phyloP scores from a whole-genome alignment of 2,888 invertebrate genomes.

The Tricholauxania praeusta region DNA sequence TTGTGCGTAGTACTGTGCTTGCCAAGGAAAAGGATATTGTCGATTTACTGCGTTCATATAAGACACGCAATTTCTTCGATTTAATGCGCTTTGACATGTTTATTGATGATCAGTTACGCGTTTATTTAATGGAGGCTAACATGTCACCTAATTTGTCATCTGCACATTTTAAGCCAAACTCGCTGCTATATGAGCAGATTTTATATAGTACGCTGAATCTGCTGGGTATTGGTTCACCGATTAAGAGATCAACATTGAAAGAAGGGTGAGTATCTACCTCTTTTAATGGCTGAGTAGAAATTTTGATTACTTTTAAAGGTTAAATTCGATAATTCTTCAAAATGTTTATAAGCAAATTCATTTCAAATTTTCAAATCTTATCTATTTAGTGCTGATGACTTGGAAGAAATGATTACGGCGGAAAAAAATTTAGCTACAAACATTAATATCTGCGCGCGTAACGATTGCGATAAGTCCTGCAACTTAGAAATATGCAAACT shows the following conservation, averaged over 20 bases:
- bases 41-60: conserved; percentile 70
- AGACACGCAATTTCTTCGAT: conserved; percentile 87
- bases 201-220: conserved; percentile 85
- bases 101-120: conserved; percentile 86
- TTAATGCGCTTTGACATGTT: conserved; percentile 95
- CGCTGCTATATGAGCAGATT: conserved; percentile 91
- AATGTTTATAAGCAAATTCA: neutral
- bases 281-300: neutral
- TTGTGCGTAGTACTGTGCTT: conserved; percentile 78
- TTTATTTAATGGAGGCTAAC: conserved; percentile 94
- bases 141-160: conserved; percentile 98
- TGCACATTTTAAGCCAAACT: conserved; percentile 90
- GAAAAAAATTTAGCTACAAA: conserved; percentile 84
- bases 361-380: conserved; percentile 9
- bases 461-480: conserved; percentile 74
- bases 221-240: conserved; percentile 77
- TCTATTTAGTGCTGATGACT: conserved; percentile 68
- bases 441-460: conserved; percentile 75
- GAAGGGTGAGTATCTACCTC: conserved; percentile 61
- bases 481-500: conserved; percentile 77
- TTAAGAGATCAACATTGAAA: conserved; percentile 66
- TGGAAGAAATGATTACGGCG: conserved; percentile 77
- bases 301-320: neutral
- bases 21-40: conserved; percentile 80
- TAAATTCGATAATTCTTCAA: neutral